A percentile compares a stretch with the other conserved stretches of the same genome.
Conservation (phyloP, 2,888 invertebrate genomes). For the Dasypogon diadema region DNA sequence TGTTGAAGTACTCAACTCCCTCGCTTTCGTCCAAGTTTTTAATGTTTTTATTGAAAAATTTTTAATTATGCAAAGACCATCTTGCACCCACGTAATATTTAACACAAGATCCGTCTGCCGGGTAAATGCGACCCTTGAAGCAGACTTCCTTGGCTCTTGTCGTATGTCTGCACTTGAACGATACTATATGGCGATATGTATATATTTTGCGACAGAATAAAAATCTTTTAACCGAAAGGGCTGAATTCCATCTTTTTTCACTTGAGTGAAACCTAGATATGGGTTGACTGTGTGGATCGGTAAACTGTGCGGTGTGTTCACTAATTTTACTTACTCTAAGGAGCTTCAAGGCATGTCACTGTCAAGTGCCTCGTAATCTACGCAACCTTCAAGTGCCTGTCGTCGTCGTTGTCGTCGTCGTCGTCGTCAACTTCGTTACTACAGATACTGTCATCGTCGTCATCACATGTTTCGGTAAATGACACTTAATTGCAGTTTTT, state of each 20-base stretch:
- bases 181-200: neutral
- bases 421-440: neutral
- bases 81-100: too few species aligned
- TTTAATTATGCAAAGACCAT: neutral
- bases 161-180: neutral
- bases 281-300: too few species aligned
- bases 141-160: neutral
- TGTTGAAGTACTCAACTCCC: too few species aligned
- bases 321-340: neutral
- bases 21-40: neutral
- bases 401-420: neutral
- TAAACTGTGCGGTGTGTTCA: too few species aligned
- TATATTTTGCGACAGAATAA: too few species aligned
- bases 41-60: conserved; percentile 3
- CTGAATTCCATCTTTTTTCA: too few species aligned
- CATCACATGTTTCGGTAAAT: conserved; percentile 15
- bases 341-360: conserved; percentile 18
- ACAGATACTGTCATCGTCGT: neutral
- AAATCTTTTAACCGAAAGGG: too few species aligned
- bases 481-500: conserved; percentile 22
- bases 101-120: too few species aligned
- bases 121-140: neutral
- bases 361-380: conserved; percentile 15
- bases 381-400: neutral
- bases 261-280: too few species aligned